These are phyloP conservation scores for Diadophis punctatus DNA, from an alignment of 2,113 vertebrate species.

Conservation along the genomic window DNA sequence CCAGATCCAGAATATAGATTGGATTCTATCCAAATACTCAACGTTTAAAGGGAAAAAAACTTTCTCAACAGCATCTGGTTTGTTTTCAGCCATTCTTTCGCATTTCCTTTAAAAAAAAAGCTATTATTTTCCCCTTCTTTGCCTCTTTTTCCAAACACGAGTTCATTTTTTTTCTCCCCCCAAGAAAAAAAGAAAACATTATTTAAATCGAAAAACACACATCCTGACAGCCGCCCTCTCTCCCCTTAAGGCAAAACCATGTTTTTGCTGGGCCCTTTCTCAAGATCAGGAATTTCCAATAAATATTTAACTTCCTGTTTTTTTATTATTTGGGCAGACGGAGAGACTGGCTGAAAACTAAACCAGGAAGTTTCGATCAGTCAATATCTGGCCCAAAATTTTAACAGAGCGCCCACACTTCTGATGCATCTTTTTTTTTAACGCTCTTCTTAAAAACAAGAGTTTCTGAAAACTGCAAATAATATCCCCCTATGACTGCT, in stretches of 20 bases:
- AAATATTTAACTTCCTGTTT: not conserved
- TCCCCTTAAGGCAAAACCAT: not conserved
- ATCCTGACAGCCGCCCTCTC: not conserved
- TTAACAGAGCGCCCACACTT: not conserved
- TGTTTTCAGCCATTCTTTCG: not conserved
- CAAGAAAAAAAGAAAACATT: not conserved
- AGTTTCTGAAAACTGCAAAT: not conserved
- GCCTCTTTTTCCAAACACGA: not conserved
- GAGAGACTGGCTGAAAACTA: not conserved
- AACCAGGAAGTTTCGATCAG: not conserved
- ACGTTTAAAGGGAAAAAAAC: not conserved
- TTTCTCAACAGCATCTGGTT: not conserved
- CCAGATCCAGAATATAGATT: not conserved
- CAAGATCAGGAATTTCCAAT: not conserved
- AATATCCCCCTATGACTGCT: not conserved
- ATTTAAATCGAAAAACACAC: not conserved
- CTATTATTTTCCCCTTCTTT: too few species aligned
- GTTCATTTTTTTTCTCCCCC: not conserved
- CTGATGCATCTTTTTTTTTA: not conserved
- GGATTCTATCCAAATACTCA: not conserved
- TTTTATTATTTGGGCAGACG: not conserved
- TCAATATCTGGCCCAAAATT: not conserved
- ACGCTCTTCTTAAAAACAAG: not conserved
- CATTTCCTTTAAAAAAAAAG: not conserved
- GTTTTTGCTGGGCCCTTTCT: not conserved